Percentiles rank a stretch among this genome's conserved stretches.
Conservation (phyloP, 2,888 invertebrate genomes). For the Cryptus armator region DNA sequence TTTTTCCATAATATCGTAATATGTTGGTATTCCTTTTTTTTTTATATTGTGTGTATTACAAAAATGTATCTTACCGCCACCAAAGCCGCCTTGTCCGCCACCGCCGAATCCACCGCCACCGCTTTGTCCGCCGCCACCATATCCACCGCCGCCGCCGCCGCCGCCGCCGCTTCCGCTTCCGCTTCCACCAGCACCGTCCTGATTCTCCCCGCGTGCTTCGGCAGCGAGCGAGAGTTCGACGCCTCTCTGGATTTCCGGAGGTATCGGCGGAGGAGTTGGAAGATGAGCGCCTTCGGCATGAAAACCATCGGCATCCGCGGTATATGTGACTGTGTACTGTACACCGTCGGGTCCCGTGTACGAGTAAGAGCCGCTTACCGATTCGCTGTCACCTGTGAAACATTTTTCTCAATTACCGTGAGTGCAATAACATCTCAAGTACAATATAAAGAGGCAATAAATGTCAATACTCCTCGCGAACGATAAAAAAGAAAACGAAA, state of each 20-base stretch:
- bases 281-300: constrained; percentile 80
- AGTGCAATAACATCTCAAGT: background rate
- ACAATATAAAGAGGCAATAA: background rate
- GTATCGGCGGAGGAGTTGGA: constrained; percentile 82
- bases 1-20: background rate
- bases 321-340: constrained; percentile 79
- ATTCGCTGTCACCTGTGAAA: constrained; percentile 77
- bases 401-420: background rate
- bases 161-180: constrained; percentile 63
- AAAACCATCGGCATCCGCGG: constrained; percentile 81
- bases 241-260: constrained; percentile 81
- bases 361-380: constrained; percentile 81
- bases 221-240: constrained; percentile 80
- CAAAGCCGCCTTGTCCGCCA: constrained; percentile 47
- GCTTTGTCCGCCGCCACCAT: constrained; percentile 63
- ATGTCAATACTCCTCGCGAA: background rate
- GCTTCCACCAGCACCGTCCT: constrained; percentile 75
- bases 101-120: constrained; percentile 56
- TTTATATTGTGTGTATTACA: background rate
- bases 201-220: constrained; percentile 82
- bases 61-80: constrained; percentile 37
- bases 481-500: no score
- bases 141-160: constrained; percentile 57
- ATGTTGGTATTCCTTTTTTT: background rate
- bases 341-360: constrained; percentile 81